Evolutionary conservation across 1,140 invertebrate species (phyloP), one percentile per base, ranked within the genome.

Genomic region (Triops cancriformis): DNA sequence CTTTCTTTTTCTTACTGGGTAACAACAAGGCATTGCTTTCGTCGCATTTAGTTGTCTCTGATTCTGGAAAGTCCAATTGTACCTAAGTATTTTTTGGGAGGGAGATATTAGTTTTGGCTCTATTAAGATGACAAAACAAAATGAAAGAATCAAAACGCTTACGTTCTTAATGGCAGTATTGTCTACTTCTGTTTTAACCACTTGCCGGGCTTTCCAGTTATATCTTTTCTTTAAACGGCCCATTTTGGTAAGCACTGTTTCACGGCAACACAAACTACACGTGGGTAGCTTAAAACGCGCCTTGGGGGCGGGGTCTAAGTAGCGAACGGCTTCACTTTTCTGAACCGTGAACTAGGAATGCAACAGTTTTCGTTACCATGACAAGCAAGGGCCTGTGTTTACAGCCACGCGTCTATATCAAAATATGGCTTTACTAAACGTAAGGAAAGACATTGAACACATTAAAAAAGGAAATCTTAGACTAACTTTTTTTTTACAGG

Each of bases 1-100:
- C 94, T 81, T 91, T 89, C 73, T 92, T 87, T 83, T 97, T 97
- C 81, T 91, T 88, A 14, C 90, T 91, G 1, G 94, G 94, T 64
- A 97, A 83, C 41, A 92, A 91, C 74, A 97, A 84, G 12, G 90
- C 85, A 86, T 97, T 97, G 78, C 89, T 91, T 18, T 88, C 86
- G 84, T 94, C 93, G 82, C 90, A 91, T 73, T 81, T 81, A 9
- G 73, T 80, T 73, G 73, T 26, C 18, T 78, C 42, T 26, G 85
- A 77, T 2, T 89, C 87, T 83, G 86, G 85, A 74, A 88, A 86
- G 79, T 88, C 86, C 72, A 84, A 81, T 26, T 85, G 81, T 77
- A 92, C 80, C 80, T 83, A 79, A n/a, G 12, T 81, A 80, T 43
- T 37, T 74, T 12, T 74, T 31, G 75, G 64, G 41, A 23, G 42